Conservation (phyloP, 2,113 vertebrate genomes). For the Psilopogon haemacephalus region DNA sequence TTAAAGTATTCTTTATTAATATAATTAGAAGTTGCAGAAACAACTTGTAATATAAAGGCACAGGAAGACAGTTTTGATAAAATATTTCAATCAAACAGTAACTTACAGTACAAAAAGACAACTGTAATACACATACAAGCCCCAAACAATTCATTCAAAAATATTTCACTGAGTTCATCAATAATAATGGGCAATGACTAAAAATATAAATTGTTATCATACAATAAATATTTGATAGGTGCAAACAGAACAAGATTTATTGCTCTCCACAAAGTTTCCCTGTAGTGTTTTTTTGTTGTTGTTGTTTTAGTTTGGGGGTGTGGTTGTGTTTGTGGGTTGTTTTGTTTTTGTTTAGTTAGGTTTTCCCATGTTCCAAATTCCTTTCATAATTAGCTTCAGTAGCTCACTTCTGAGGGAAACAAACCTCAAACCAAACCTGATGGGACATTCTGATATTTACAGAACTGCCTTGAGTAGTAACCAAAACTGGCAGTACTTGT, state of each 20-base stretch:
- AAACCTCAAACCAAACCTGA: conserved; percentile 59
- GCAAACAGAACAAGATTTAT: conserved; percentile 86
- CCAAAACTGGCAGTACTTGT: conserved; percentile 59
- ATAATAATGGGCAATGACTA: conserved; percentile 79
- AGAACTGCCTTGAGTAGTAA: conserved; percentile 54
- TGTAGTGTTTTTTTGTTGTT: conserved; percentile 57
- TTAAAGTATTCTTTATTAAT: conserved; percentile 91
- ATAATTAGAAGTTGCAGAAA: conserved; percentile 97
- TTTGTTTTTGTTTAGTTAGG: neutral
- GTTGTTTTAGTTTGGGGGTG: too few relatives aligned
- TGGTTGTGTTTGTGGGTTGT: neutral
- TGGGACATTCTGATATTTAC: conserved; percentile 44
- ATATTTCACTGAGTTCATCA: conserved; percentile 75
- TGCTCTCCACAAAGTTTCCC: conserved; percentile 86
- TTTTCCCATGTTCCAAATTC: conserved; percentile 58
- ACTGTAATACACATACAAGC: conserved; percentile 91
- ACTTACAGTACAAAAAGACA: conserved; percentile 97
- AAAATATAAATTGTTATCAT: conserved; percentile 81
- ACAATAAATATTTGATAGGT: conserved; percentile 80
- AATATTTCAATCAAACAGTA: conserved; percentile 88
- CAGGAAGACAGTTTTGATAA: conserved; percentile 96
- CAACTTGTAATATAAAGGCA: conserved; percentile 99
- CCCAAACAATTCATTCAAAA: conserved; percentile 83
- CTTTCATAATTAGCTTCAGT: conserved; percentile 42
- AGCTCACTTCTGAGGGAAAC: conserved; percentile 58